Percentiles rank a stretch among this genome's conserved stretches.
These are phyloP conservation scores for Neoaliturus tenellus DNA, from an alignment of 2,888 invertebrate species.

Conservation along the genomic window DNA sequence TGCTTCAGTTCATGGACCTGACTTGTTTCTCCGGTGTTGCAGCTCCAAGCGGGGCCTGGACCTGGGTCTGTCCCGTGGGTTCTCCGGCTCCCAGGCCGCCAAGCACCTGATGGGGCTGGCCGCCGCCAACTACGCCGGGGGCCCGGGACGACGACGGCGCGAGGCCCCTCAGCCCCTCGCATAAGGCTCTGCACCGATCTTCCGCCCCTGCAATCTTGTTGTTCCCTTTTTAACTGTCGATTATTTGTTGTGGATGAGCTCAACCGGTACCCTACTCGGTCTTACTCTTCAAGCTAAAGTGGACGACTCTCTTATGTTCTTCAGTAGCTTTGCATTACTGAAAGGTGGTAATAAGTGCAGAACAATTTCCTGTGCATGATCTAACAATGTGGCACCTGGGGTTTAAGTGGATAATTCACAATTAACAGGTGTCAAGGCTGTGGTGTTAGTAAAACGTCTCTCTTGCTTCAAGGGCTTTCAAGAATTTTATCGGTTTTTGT, in stretches of 20 bases:
- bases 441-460: too few species aligned
- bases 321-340: too few species aligned
- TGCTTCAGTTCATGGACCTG: neutral
- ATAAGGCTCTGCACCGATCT: constrained; percentile 20
- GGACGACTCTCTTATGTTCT: too few species aligned
- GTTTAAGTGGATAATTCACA: neutral
- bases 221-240: constrained; percentile 31
- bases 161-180: constrained; percentile 56
- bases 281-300: neutral
- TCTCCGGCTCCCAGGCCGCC: constrained; percentile 92
- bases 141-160: constrained; percentile 92
- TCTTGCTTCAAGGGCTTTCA: too few species aligned
- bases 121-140: constrained; percentile 92
- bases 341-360: too few species aligned
- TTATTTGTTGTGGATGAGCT: constrained; percentile 13
- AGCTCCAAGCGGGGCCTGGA: constrained; percentile 93
- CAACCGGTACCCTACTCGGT: neutral
- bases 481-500: too few species aligned
- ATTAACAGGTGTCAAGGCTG: neutral
- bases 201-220: constrained; percentile 34
- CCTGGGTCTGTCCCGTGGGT: constrained; percentile 91
- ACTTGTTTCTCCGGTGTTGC: constrained; percentile 68
- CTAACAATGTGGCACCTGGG: too few species aligned
- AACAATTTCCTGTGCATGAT: too few species aligned
- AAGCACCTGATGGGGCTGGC: constrained; percentile 94